Conservation (phyloP, 37 sponge, comb jelly and placozoan species). For the Halisarca cf. caerulea region DNA sequence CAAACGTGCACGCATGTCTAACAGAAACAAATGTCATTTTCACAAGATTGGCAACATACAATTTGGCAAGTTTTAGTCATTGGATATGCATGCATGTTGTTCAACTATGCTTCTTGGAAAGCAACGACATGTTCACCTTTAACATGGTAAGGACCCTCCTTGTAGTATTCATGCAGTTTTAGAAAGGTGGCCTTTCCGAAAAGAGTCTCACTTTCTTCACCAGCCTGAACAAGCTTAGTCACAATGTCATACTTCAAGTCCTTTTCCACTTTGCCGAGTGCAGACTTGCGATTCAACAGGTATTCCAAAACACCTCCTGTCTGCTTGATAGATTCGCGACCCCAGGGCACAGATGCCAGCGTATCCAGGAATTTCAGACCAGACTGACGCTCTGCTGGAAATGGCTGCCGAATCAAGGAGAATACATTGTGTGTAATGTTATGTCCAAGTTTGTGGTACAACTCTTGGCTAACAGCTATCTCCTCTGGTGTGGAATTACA, state of each 20-base stretch:
- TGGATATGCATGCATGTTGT: no score
- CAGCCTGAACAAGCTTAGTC: slow-evolving; percentile 4
- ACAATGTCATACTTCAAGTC: slow-evolving; percentile 68
- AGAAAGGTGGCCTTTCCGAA: slow-evolving; percentile 40
- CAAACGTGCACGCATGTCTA: no score
- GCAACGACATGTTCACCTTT: slow-evolving; percentile 45
- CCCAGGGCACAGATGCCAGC: slow-evolving; percentile 54
- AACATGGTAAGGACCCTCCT: slow-evolving; percentile 70
- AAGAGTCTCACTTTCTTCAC: slow-evolving; percentile 9
- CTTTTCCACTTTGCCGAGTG: slow-evolving; percentile 43
- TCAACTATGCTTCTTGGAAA: slow-evolving; percentile 46
- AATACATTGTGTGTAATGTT: slow-evolving; percentile 20
- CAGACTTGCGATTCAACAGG: slow-evolving; percentile 60
- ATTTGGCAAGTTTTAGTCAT: no score
- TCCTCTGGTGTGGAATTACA: slow-evolving; percentile 27
- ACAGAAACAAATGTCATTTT: no score
- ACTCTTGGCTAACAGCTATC: not conserved
- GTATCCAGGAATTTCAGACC: slow-evolving; percentile 32
- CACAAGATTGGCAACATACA: no score
- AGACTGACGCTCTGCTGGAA: slow-evolving; percentile 46
- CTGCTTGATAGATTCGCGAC: slow-evolving; percentile 35
- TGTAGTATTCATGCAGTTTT: slow-evolving; percentile 54
- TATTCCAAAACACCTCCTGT: slow-evolving; percentile 69
- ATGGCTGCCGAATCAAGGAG: slow-evolving; percentile 59
- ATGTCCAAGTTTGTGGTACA: slow-evolving; percentile 19